Conservation (phyloP, 2,797 vertebrate genomes). For the Sebastes steindachneri region DNA sequence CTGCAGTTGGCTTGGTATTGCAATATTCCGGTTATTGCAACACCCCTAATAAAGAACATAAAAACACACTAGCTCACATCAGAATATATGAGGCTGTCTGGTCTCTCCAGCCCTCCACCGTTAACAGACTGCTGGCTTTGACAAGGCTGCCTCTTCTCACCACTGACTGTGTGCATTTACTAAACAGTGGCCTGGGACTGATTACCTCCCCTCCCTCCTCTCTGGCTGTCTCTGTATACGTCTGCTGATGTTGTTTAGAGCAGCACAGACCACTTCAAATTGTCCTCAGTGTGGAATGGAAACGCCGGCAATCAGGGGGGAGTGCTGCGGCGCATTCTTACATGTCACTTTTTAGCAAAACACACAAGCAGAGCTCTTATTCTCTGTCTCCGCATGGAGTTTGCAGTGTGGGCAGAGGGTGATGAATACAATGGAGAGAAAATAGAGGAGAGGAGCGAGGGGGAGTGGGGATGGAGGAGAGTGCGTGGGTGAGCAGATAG, state of each 20-base stretch:
- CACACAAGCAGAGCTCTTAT: conserved; percentile 64
- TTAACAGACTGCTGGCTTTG: conserved; percentile 19
- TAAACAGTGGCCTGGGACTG: conserved; percentile 76
- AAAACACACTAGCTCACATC: not conserved
- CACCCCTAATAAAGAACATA: not conserved
- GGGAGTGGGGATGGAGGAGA: conserved; percentile 73
- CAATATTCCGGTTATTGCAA: not conserved
- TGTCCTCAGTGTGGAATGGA: conserved; percentile 68
- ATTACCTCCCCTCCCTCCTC: conserved; percentile 64
- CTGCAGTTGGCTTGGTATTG: too few relatives aligned
- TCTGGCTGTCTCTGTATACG: conserved; percentile 66
- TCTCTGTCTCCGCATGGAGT: conserved; percentile 72
- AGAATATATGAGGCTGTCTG: not conserved
- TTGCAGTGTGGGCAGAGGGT: conserved; percentile 80
- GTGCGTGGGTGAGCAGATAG: conserved; percentile 79
- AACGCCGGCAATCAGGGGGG: conserved; percentile 55
- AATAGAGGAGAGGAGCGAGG: conserved; percentile 71
- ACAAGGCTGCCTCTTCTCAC: conserved; percentile 49
- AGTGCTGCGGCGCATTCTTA: conserved; percentile 72
- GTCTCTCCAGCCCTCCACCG: not conserved
- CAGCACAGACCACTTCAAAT: conserved; percentile 66
- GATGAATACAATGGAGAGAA: conserved; percentile 79
- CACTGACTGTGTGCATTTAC: conserved; percentile 71
- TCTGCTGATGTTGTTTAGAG: conserved; percentile 72
- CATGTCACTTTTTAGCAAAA: conserved; percentile 78